Base-by-base conservation (phyloP, 2,797 vertebrate species). In the Microtus californicus region DNA sequence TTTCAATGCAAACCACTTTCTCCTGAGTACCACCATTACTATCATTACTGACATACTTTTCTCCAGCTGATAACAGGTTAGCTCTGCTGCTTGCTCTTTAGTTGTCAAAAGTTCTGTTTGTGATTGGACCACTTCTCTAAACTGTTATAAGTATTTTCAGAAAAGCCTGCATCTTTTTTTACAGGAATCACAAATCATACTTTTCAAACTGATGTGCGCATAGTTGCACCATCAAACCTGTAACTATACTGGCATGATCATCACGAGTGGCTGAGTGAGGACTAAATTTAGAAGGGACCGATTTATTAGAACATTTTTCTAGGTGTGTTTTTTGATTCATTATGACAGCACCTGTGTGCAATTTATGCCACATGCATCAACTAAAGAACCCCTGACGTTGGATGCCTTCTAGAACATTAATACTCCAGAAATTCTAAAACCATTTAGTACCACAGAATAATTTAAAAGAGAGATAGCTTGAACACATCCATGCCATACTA, bases 371-470 rank as follows among this genome's bases (percentile, higher is more conserved):
- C 15, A 37, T 63, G 25, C 85, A 78, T 83, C 2, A 37, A 61
- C 14, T 37, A 59, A 63, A 80, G 34, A 93, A 56, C 3, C 74
- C 31, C 15, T 14, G 10, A 61, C 13, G 76, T 48, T 74, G 63
- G 77, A 37, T 48, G 8, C 71, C 88, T 9, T 95, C 29, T 43
- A 95, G 56, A 88, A 54, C 73, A 76, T 40, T 91, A 89, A 6
- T 51, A 73, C n/a, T 87, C 87, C 29, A 91, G 76, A 27, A 63
- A 71, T 77, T 79, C 43, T 85, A 31, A 40, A 87, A 86, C 21
- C 63, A 31, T 88, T 92, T 80, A 90, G 76, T 25, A 93, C 71
- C 19, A 92, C 90, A 91, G 37, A 40, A 94, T 67, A 87, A 56
- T 85, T 90, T 77, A 90, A 93, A 87, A 65, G 31, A 93, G 10